These are phyloP conservation scores for Congeria kusceri DNA, from an alignment of 2,888 invertebrate species.

Conservation along the genomic window DNA sequence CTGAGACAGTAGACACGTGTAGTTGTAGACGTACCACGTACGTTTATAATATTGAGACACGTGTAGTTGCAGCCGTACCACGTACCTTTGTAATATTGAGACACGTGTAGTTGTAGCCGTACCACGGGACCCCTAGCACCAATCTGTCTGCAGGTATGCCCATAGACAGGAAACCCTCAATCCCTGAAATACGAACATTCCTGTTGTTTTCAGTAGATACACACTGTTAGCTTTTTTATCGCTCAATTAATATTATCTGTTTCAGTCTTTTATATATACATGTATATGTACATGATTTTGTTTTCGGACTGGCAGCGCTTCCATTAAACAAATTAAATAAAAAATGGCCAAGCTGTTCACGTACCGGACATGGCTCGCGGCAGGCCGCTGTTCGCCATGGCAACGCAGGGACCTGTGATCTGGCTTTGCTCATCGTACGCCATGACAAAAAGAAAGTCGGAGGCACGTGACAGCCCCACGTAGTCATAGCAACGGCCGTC, in stretches of 20 bases:
- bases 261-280: too few species aligned
- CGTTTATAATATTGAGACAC: too few species aligned
- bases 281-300: too few species aligned
- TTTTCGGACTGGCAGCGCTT: too few species aligned
- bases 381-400: conserved; percentile 80
- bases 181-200: conserved; percentile 77
- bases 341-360: too few species aligned
- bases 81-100: conserved; percentile 52
- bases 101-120: conserved; percentile 85
- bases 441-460: conserved; percentile 85
- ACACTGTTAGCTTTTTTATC: too few species aligned
- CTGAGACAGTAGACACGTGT: not conserved
- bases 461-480: conserved; percentile 74
- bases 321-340: too few species aligned
- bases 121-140: conserved; percentile 85
- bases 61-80: not conserved
- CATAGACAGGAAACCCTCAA: conserved; percentile 78
- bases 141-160: conserved; percentile 80
- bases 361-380: conserved; percentile 71
- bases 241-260: too few species aligned
- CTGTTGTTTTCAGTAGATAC: too few species aligned
- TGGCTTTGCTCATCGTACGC: conserved; percentile 85
- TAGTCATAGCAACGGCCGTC: conserved; percentile 85
- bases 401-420: conserved; percentile 81
- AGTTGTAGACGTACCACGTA: not conserved